phyloP scores from a whole-genome alignment of 2,797 vertebrate genomes.

The Decapterus maruadsi region DNA sequence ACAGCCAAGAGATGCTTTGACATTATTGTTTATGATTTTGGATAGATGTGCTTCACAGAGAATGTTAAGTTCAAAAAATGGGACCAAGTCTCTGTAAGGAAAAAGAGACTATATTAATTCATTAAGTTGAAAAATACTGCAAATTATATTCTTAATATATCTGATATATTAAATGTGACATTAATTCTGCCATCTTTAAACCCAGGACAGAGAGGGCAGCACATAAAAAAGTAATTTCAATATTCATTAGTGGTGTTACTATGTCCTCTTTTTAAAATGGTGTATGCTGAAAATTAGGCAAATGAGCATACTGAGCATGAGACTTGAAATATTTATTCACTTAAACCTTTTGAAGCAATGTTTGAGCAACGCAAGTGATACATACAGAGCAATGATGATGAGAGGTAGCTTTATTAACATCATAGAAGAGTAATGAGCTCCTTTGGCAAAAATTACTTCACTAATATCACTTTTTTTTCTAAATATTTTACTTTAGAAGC shows the following conservation, averaged over 20 bases:
- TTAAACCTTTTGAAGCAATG: slow-evolving; percentile 2
- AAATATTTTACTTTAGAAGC: slow-evolving; percentile 15
- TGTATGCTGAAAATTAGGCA: not conserved
- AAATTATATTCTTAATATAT: not conserved
- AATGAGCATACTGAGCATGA: not conserved
- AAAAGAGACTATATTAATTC: not conserved
- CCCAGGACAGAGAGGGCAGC: not conserved
- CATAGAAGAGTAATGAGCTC: slow-evolving; percentile 39
- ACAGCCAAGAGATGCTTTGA: too few relatives aligned
- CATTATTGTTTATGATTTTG: not conserved
- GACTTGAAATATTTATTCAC: not conserved
- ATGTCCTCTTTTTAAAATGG: too few relatives aligned
- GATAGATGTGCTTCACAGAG: not conserved
- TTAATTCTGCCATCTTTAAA: not conserved
- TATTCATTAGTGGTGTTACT: not conserved
- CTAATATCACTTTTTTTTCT: slow-evolving; percentile 1
- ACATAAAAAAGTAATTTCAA: not conserved
- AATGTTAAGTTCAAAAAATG: not conserved
- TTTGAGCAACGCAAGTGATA: not conserved
- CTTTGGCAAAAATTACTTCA: slow-evolving; percentile 29
- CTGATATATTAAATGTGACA: not conserved
- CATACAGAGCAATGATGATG: slow-evolving; percentile 9
- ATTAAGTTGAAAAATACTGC: not conserved
- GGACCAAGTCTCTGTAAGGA: not conserved
- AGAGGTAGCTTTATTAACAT: slow-evolving; percentile 27